Conservation (phyloP, 2,888 invertebrate species). For the Archaeoteleia sp. region DNA sequence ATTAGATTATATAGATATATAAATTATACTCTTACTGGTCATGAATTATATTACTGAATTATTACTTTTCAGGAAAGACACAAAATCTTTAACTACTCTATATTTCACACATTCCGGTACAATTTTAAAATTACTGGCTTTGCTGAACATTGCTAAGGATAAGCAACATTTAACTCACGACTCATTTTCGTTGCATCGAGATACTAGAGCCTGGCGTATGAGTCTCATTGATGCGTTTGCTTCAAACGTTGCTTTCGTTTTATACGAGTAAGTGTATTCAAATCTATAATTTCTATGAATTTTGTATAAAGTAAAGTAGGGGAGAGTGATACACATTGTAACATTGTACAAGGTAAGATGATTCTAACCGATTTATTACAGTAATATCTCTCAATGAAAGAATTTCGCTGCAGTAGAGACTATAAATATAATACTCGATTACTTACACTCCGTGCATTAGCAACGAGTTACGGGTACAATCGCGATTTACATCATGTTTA, state of each 20-base stretch:
- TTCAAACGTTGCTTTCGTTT: conserved; percentile 86
- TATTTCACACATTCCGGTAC: conserved; percentile 91
- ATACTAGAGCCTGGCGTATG: conserved; percentile 75
- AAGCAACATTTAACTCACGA: conserved; percentile 78
- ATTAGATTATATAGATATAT: no score
- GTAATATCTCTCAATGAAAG: no score
- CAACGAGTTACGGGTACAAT: no score
- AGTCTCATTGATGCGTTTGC: conserved; percentile 85
- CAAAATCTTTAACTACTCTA: conserved; percentile 77
- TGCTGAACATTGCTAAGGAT: conserved; percentile 85
- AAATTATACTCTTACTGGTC: no score
- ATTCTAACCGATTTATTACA: no score
- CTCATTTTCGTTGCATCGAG: conserved; percentile 75
- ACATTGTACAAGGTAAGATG: no score
- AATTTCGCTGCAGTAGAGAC: no score
- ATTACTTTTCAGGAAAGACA: conserved; percentile 57
- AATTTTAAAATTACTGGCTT: conserved; percentile 83
- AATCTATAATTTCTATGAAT: background rate
- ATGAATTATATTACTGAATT: no score
- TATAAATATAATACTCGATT: no score
- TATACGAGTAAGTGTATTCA: conserved; percentile 79
- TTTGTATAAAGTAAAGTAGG: background rate
- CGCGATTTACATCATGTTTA: no score
- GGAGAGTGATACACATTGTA: no score
- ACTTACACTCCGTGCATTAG: no score